A percentile compares a stretch with the other conserved stretches of the same genome.
Conservation (phyloP, 2,113 vertebrate species). For the Hemiprocne comata region DNA sequence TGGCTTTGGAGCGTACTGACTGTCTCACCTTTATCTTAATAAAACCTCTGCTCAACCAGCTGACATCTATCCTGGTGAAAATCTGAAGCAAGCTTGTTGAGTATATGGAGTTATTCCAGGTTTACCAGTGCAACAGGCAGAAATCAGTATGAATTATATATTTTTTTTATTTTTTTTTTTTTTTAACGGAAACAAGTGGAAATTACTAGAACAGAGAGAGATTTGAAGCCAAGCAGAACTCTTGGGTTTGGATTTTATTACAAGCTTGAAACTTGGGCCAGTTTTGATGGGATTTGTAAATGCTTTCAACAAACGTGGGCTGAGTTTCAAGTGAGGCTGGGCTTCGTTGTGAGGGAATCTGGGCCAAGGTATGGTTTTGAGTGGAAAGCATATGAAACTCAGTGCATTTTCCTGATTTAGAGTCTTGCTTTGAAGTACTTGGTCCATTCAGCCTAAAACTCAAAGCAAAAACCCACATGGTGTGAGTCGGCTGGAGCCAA, state of each 20-base stretch:
- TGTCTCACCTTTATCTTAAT: not conserved
- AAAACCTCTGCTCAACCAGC: not conserved
- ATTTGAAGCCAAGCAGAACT: conserved; percentile 52
- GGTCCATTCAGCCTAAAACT: conserved; percentile 63
- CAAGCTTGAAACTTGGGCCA: conserved; percentile 35
- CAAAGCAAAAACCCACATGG: conserved; percentile 61
- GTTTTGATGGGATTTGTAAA: conserved; percentile 61
- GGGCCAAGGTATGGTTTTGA: conserved; percentile 62
- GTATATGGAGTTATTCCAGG: not conserved
- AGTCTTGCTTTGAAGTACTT: conserved; percentile 56
- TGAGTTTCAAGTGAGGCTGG: conserved; percentile 49
- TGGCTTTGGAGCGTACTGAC: not conserved
- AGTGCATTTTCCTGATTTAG: conserved; percentile 46
- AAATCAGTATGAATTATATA: not conserved
- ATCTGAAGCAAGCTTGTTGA: not conserved
- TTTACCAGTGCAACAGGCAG: conserved; percentile 4
- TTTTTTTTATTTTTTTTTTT: not conserved
- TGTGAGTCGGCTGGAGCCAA: conserved; percentile 26
- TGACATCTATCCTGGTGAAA: not conserved
- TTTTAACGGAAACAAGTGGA: conserved; percentile 37
- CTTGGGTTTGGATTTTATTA: conserved; percentile 60
- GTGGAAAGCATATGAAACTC: conserved; percentile 60
- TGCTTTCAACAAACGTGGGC: conserved; percentile 33
- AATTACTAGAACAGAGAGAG: conserved; percentile 54
- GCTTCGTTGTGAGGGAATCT: not conserved